Base-by-base conservation (phyloP, 2,797 vertebrate genomes). In the Periophthalmus magnuspinnatus region DNA sequence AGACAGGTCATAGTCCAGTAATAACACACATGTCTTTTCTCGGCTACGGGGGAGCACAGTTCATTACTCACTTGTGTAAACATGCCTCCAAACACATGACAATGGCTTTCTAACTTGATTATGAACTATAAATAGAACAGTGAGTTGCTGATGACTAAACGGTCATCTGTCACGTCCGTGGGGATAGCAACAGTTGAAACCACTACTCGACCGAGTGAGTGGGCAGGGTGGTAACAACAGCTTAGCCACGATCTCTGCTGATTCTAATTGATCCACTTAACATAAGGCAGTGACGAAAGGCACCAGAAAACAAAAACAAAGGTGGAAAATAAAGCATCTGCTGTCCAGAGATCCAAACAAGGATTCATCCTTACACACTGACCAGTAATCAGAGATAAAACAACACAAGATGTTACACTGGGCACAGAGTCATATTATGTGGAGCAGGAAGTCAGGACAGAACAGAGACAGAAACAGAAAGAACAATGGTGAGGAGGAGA, bases 241-340 rank as follows among this genome's bases (percentile, higher is more conserved):
- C 81, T 83, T 55, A 83, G 70, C 19, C 58, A 81, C 79, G 84
- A 82, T 85, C 80, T 81, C 67, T 70, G 72, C 67, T 75, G 80
- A 71, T 69, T 81, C 67, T 81, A 81, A 86, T 79, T 86, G 80
- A 87, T 89, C 84, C 62, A 38, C 82, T 86, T 83, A 84, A 82
- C 77, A 77, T 74, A 65, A 68, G 68, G 72, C 72, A 55, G 72
- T 5, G 55, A 19, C 59, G 68, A 65, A 69, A 65, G 45, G 56
- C 52, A 66, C 62, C 45, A 72, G 65, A n/a, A n/a, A n/a, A n/a
- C n/a, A 32, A 62, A 67, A 67, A 72, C 45, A 54, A 65, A 50
- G 59, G 54, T 36, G 21, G 17, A 41, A 67, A 58, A 73, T 52
- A 33, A 32, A 77, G 56, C 4, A 54, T 68, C 62, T 68, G 48